Conservation (phyloP, 2,888 invertebrate species). For the Pseudolycoriella hygida region DNA sequence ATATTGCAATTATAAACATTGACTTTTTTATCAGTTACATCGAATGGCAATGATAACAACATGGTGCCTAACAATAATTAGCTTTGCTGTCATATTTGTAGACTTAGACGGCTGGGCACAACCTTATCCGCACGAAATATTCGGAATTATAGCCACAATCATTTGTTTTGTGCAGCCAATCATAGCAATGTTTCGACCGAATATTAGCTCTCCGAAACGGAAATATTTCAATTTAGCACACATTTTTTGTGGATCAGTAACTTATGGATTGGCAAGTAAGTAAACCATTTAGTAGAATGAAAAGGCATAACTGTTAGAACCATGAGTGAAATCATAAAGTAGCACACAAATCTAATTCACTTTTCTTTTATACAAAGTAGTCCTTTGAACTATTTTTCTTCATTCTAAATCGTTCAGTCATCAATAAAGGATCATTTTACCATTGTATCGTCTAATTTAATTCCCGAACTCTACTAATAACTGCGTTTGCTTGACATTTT, state of each 20-base stretch:
- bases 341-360: too few species aligned
- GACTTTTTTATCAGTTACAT: conserved; percentile 36
- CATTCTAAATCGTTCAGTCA: too few species aligned
- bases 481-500: too few species aligned
- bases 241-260: conserved; percentile 62
- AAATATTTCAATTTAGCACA: conserved; percentile 72
- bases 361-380: too few species aligned
- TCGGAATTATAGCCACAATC: conserved; percentile 51
- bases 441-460: too few species aligned
- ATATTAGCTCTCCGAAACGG: conserved; percentile 53
- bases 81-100: conserved; percentile 56
- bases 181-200: conserved; percentile 61
- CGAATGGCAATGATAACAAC: conserved; percentile 59
- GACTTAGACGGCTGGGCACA: conserved; percentile 22
- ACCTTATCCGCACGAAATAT: conserved; percentile 55
- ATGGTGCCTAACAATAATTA: conserved; percentile 50
- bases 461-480: too few species aligned
- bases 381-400: too few species aligned
- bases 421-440: too few species aligned
- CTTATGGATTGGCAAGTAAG: conserved; percentile 65
- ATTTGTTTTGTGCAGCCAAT: conserved; percentile 64
- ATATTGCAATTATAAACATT: not conserved
- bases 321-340: too few species aligned
- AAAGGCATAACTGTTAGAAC: not conserved
- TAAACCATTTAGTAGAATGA: conserved; percentile 12